Conservation (phyloP, 2,797 vertebrate genomes). For the Micromesistius poutassou region DNA sequence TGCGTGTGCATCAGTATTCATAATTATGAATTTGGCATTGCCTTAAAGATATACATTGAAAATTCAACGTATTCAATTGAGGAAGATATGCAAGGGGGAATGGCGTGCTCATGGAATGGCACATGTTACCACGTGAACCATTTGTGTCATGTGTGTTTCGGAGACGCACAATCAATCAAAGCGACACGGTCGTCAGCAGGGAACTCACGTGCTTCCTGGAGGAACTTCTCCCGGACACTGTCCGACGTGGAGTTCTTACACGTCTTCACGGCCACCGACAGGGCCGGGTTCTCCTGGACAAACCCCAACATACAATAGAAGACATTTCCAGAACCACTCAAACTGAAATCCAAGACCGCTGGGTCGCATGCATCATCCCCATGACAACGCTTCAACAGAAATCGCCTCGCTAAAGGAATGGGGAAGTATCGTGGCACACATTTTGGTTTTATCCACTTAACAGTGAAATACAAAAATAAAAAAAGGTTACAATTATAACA, state of each 20-base stretch:
- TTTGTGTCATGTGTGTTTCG: neutral
- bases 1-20: neutral
- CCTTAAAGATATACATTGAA: too few species aligned
- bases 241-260: slow-evolving; percentile 99
- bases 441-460: neutral
- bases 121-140: neutral
- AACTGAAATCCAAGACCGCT: neutral
- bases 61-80: neutral
- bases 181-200: neutral
- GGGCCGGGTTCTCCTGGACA: slow-evolving; percentile 86
- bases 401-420: neutral
- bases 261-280: slow-evolving; percentile 96
- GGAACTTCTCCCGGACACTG: slow-evolving; percentile 97
- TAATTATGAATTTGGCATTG: too few species aligned
- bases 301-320: slow-evolving; percentile 15
- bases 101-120: too few species aligned
- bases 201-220: slow-evolving; percentile 94
- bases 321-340: slow-evolving; percentile 1
- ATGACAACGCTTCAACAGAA: too few species aligned
- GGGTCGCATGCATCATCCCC: too few species aligned
- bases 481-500: neutral
- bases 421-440: neutral
- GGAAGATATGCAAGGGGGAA: neutral
- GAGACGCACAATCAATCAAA: neutral
- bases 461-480: neutral